Base-by-base conservation (phyloP, 2,797 vertebrate genomes). In the Austrolebias charrua region DNA sequence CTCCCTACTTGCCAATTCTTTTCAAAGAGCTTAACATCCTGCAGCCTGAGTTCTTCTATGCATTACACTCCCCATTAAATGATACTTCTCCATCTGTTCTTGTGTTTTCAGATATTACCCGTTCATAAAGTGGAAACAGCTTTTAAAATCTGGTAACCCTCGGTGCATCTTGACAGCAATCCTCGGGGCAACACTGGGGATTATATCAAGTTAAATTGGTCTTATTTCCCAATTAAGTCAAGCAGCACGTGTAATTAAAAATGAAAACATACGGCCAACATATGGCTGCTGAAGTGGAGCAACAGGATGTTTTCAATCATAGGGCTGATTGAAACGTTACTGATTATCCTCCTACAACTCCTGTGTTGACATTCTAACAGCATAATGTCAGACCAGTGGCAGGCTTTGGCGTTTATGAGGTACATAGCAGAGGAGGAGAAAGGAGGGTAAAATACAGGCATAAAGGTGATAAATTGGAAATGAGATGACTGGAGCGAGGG, bases 391-490 rank as follows among this genome's bases (percentile, higher is more conserved):
- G 28, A 53, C 8, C 47, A 42, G 43, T 54, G 58, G 20, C 44
- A 46, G 35, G 38, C n/a, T 52, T 43, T 0, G 28, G 52, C 29
- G 33, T 61, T 76, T 56, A 60, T 72, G 55, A 61, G 56, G 52
- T 52, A 15, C 55, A 69, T 46, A 29, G 47, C 48, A 51, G 55
- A 18, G 52, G 58, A 66, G 31, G 49, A 29, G 38, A 18, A 48
- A 38, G 40, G 8, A 44, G 6, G n/a, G 48, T 56, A 15, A 43
- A 16, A 16, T n/a, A 19, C 18, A 19, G n/a, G 20, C 43, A 53
- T 31, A 29, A 67, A 72, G 55, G 55, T 79, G 82, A 86, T 80
- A 58, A 78, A 84, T 83, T 57, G 65, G 73, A 63, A 70, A 60
- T 50, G 28, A 64, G 61, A 79, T 73, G 55, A 64, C 4, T 33